These are phyloP conservation scores for Lithobius niger DNA, from an alignment of 1,140 invertebrate genomes.

Conservation along the genomic window DNA sequence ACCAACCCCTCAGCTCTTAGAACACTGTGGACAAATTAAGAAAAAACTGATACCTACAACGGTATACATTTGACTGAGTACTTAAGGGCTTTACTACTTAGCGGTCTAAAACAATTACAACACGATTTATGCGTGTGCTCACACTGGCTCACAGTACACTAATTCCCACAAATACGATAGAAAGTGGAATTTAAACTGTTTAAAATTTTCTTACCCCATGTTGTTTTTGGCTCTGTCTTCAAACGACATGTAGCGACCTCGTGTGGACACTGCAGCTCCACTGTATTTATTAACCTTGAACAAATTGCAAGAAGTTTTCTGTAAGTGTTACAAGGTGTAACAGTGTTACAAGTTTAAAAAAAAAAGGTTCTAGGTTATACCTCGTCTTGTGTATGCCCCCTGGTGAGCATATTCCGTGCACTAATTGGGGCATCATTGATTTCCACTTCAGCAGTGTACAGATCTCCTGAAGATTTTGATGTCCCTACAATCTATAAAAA, in stretches of 20 bases:
- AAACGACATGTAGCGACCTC: constrained; percentile 44
- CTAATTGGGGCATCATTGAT: constrained; percentile 47
- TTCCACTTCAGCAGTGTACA: constrained; percentile 43
- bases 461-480: constrained; percentile 29
- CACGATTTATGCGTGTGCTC: too few species aligned
- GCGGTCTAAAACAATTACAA: too few species aligned
- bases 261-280: constrained; percentile 46
- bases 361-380: constrained; percentile 32
- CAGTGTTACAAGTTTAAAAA: background rate
- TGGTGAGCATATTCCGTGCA: constrained; percentile 45
- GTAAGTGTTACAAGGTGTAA: background rate
- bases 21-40: too few species aligned
- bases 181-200: too few species aligned
- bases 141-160: too few species aligned
- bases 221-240: constrained; percentile 38
- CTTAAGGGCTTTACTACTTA: too few species aligned
- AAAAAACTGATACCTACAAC: too few species aligned
- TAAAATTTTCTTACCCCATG: constrained; percentile 20
- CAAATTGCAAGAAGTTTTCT: background rate
- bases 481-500: constrained; percentile 12
- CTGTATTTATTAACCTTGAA: constrained; percentile 34
- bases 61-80: too few species aligned
- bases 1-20: too few species aligned
- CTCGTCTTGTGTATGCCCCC: constrained; percentile 47
- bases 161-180: too few species aligned